phyloP scores from a whole-genome alignment of 1,140 invertebrate species.

The Phymorhynchus buccinoides region DNA sequence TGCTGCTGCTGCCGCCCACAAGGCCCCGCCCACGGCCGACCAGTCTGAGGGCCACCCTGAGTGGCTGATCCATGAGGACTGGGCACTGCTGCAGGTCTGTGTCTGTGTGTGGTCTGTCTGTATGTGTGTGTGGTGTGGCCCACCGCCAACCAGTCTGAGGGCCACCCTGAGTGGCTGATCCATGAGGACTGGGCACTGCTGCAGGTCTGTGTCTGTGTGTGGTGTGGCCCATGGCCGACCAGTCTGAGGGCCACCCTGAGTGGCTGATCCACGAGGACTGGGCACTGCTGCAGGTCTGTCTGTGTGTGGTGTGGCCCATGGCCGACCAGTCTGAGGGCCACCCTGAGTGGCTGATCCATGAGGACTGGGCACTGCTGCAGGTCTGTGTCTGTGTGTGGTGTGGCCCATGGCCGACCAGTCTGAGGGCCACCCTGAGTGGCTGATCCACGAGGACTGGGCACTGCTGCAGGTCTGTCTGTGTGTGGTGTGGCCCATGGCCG shows the following conservation, averaged over 20 bases:
- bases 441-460: conserved; percentile 90
- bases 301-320: too few species aligned
- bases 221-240: conserved; percentile 63
- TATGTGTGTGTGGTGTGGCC: too few species aligned
- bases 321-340: conserved; percentile 71
- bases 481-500: conserved; percentile 63
- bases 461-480: too few species aligned
- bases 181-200: conserved; percentile 91
- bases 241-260: conserved; percentile 78
- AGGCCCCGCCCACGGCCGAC: conserved; percentile 59
- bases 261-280: conserved; percentile 94
- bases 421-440: conserved; percentile 84
- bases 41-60: conserved; percentile 78
- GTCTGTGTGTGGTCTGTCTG: neutral
- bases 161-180: conserved; percentile 87
- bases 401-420: conserved; percentile 62
- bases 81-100: conserved; percentile 80
- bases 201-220: too few species aligned
- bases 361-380: conserved; percentile 89
- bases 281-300: conserved; percentile 84
- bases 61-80: conserved; percentile 93
- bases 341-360: conserved; percentile 90
- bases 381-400: too few species aligned
- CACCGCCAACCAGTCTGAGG: conserved; percentile 61
- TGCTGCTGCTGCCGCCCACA: conserved; percentile 80